These are phyloP conservation scores for Chaetorhynchus papuensis DNA, from an alignment of 2,113 vertebrate species.

Conservation along the genomic window DNA sequence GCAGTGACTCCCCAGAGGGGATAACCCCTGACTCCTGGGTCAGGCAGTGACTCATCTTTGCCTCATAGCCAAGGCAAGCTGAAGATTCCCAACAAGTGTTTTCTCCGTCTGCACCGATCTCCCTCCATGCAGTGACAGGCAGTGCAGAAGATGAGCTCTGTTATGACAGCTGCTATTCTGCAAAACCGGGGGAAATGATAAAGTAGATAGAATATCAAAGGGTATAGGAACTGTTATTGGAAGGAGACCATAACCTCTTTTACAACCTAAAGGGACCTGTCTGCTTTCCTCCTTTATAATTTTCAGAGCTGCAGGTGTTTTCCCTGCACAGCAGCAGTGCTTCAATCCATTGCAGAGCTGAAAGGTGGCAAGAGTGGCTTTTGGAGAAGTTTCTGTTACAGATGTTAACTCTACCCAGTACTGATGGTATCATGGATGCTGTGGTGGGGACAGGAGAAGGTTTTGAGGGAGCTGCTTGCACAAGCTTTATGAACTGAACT, in stretches of 20 bases:
- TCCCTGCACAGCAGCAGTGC: neutral
- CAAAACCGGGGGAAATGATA: conserved; percentile 30
- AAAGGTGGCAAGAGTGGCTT: neutral
- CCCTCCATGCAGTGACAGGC: neutral
- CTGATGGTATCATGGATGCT: neutral
- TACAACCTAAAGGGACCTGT: neutral
- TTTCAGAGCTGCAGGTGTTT: neutral
- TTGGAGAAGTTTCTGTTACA: neutral
- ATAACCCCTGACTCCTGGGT: conserved; percentile 56
- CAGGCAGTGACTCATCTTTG: conserved; percentile 45
- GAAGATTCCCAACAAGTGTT: conserved; percentile 38
- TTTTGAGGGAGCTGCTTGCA: neutral
- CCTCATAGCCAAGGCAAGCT: conserved; percentile 51
- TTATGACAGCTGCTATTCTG: conserved; percentile 63
- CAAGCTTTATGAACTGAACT: neutral
- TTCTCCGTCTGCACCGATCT: neutral
- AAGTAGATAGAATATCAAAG: conserved; percentile 64
- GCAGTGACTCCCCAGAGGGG: conserved; percentile 8
- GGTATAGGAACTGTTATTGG: conserved; percentile 39
- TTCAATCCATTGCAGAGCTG: neutral
- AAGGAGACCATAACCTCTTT: conserved; percentile 45
- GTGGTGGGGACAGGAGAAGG: neutral
- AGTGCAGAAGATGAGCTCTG: conserved; percentile 26
- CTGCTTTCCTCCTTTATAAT: neutral
- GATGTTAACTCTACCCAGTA: neutral